Evolutionary conservation across 2,888 invertebrate genomes (phyloP).

Genomic region (Masnerella sp.): DNA sequence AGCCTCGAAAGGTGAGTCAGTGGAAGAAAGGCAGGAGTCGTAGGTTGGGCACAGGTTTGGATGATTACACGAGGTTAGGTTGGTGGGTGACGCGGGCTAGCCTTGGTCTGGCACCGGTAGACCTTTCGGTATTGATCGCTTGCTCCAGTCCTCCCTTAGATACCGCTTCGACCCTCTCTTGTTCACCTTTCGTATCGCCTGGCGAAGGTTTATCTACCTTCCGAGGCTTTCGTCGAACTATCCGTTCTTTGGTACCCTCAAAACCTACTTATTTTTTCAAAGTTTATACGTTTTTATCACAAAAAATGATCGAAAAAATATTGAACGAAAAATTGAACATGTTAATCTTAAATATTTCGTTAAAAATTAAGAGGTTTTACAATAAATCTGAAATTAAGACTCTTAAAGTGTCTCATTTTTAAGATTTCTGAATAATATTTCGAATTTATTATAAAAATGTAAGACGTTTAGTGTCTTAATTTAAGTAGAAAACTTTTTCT

Average conservation of each 20-base stretch:
- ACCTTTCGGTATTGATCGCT: constrained; percentile 77
- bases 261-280: not conserved
- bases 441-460: too few species aligned
- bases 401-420: too few species aligned
- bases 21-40: constrained; percentile 64
- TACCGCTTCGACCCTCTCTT: constrained; percentile 71
- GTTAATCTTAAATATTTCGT: too few species aligned
- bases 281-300: too few species aligned
- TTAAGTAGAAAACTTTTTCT: too few species aligned
- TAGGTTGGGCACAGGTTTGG: constrained; percentile 70
- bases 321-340: too few species aligned
- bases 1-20: constrained; percentile 66
- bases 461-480: too few species aligned
- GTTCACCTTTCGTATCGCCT: constrained; percentile 63
- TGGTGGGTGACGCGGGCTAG: constrained; percentile 71
- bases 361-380: too few species aligned
- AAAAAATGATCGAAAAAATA: too few species aligned
- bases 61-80: constrained; percentile 73
- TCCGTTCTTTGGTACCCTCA: too few species aligned
- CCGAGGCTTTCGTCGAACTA: constrained; percentile 25
- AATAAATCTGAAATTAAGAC: too few species aligned
- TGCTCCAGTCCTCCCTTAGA: constrained; percentile 75
- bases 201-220: constrained; percentile 37
- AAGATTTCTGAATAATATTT: too few species aligned
- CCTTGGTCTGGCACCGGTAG: constrained; percentile 77